Conservation (phyloP, 2,797 vertebrate species). For the Apogon hyalosoma region DNA sequence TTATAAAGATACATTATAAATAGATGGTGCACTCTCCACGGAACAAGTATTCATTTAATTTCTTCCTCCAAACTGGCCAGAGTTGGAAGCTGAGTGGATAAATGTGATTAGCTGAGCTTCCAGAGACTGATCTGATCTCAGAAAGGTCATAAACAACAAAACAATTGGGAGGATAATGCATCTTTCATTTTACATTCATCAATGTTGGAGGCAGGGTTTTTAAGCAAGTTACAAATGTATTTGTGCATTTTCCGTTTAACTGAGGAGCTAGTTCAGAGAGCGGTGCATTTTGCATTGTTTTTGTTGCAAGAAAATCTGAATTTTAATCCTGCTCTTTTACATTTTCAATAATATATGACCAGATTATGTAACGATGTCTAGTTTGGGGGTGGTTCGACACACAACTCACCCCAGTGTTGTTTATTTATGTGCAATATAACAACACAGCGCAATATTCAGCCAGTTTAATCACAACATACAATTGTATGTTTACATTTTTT, state of each 20-base stretch:
- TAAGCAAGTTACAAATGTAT: neutral
- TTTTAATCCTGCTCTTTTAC: neutral
- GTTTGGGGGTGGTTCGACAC: no score
- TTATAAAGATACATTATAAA: no score
- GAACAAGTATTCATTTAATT: no score
- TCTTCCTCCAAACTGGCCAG: no score
- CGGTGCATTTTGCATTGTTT: neutral
- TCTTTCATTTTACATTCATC: neutral
- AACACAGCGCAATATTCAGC: no score
- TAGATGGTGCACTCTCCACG: no score
- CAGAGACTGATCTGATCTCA: neutral
- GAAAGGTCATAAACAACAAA: constrained; percentile 51
- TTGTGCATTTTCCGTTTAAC: neutral
- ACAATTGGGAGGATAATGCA: constrained; percentile 20
- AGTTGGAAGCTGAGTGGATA: no score
- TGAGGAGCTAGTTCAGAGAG: neutral
- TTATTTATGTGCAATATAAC: no score
- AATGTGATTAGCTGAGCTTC: constrained; percentile 2
- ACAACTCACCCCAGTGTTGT: no score
- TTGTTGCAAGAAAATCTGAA: neutral
- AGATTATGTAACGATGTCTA: no score
- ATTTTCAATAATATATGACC: neutral
- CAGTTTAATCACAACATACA: no score
- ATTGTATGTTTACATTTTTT: no score
- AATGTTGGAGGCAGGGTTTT: neutral